These are phyloP conservation scores for Carabus problematicus DNA, from an alignment of 2,888 invertebrate species.

Conservation along the genomic window DNA sequence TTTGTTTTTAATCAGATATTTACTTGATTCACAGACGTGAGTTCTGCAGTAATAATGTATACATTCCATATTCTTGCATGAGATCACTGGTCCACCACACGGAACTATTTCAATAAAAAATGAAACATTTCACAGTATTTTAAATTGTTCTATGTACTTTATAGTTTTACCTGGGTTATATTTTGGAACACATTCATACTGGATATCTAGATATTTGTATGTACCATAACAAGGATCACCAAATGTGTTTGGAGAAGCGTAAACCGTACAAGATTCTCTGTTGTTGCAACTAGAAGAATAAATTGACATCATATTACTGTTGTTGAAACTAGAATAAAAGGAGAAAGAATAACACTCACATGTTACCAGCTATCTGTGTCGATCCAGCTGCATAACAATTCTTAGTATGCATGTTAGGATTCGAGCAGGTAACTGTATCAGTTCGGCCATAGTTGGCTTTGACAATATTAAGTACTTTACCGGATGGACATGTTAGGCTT, in stretches of 20 bases:
- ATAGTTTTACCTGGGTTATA: too few species aligned
- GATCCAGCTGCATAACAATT: slow-evolving; percentile 14
- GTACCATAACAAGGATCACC: slow-evolving; percentile 31
- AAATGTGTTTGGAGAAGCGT: slow-evolving; percentile 15
- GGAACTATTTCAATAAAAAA: too few species aligned
- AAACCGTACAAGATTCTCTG: not conserved
- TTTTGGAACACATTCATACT: slow-evolving; percentile 17
- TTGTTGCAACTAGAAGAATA: slow-evolving; percentile 17
- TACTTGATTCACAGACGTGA: too few species aligned
- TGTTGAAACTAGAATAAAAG: not conserved
- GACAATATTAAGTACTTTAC: slow-evolving; percentile 23
- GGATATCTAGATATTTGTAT: slow-evolving; percentile 27
- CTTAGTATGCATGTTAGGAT: not conserved
- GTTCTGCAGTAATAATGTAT: too few species aligned
- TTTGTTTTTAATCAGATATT: too few species aligned
- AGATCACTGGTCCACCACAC: too few species aligned
- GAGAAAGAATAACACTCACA: not conserved
- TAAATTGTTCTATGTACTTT: too few species aligned
- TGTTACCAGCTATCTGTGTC: slow-evolving; percentile 5
- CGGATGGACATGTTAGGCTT: slow-evolving; percentile 22
- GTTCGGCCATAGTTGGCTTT: slow-evolving; percentile 35
- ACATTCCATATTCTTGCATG: too few species aligned
- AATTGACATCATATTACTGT: too few species aligned
- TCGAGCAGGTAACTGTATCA: slow-evolving; percentile 14
- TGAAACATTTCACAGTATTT: too few species aligned